Evolutionary conservation across 2,797 vertebrate species (phyloP), one percentile per base, ranked within the genome.

Genomic region (Psittacula derbiana): DNA sequence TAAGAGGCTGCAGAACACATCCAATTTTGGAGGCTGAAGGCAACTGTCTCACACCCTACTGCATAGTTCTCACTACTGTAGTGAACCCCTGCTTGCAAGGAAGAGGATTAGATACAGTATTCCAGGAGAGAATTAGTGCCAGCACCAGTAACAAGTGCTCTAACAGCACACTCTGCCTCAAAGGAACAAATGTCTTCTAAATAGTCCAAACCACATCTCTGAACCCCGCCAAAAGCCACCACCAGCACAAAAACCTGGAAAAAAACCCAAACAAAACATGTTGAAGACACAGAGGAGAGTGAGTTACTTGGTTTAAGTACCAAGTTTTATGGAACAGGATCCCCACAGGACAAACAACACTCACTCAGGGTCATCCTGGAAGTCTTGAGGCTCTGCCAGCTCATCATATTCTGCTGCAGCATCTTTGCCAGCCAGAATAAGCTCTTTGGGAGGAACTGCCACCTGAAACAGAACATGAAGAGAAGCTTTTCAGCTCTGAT

Each of bases 361-460:
- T 98, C 97, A 99, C 99, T 99, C 99, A 75, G 99, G 99, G 94
- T 99, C 99, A 44, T 99, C 99, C 96, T 99, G 99, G 96, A 99
- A 99, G 97, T 99, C 99, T 46, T 99, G 99, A 41, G 99, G 99
- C 90, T 99, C 99, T 47, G 99, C 99, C 97, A 99, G 97, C 92
- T 99, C 99, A 60, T 99, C 99, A 5, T 99, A 99, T 80, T 99
- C 99, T 4, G 99, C 99, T 2, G 99, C 99, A 50, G 99, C 99
- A 80, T 99, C 99, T 97, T 99, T 99, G 88, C 99, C 99, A 50
- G 99, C 99, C 96, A 99, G 96, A 28, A 99, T 92, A 62, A 99
- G 98, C 90, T 99, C 99, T 96, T 99, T 99, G 72, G 98, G 97
- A 78, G 99, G 99, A 33, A 99, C 99, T 31, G 97, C 82, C 71